A percentile compares a stretch with the other conserved stretches of the same genome.
phyloP scores from a whole-genome alignment of 2,888 invertebrate species.

The Autographa gamma region DNA sequence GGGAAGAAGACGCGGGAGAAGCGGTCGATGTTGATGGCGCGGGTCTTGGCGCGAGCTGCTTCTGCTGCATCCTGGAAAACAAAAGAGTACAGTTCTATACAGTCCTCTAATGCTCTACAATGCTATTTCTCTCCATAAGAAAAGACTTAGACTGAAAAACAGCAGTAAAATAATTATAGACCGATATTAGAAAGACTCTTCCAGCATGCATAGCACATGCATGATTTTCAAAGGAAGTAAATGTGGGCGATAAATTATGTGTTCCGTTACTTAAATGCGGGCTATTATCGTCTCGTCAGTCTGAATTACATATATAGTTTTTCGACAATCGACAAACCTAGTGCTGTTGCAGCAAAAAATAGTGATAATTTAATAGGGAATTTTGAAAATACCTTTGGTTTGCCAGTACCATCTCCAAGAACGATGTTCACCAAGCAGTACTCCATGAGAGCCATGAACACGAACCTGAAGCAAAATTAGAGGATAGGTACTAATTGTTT shows the following conservation, averaged over 20 bases:
- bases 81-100: background rate
- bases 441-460: slow-evolving; percentile 98
- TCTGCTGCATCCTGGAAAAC: slow-evolving; percentile 81
- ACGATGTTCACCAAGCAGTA: slow-evolving; percentile 97
- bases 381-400: slow-evolving; percentile 1
- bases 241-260: no score
- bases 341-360: background rate
- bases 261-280: no score
- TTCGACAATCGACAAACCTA: no score
- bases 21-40: slow-evolving; percentile 95
- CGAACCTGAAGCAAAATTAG: slow-evolving; percentile 89
- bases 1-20: slow-evolving; percentile 97
- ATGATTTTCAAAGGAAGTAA: no score
- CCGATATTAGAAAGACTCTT: no score
- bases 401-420: slow-evolving; percentile 90
- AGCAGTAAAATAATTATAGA: no score
- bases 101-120: no score
- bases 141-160: no score
- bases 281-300: no score
- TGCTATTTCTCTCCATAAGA: background rate
- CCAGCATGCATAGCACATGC: no score
- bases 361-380: background rate
- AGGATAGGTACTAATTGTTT: background rate
- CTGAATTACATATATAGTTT: background rate
- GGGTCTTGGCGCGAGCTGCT: slow-evolving; percentile 79